Percentiles rank a stretch among this genome's conserved stretches.
phyloP scores from a whole-genome alignment of 1,140 invertebrate genomes.

The Elysia chlorotica region DNA sequence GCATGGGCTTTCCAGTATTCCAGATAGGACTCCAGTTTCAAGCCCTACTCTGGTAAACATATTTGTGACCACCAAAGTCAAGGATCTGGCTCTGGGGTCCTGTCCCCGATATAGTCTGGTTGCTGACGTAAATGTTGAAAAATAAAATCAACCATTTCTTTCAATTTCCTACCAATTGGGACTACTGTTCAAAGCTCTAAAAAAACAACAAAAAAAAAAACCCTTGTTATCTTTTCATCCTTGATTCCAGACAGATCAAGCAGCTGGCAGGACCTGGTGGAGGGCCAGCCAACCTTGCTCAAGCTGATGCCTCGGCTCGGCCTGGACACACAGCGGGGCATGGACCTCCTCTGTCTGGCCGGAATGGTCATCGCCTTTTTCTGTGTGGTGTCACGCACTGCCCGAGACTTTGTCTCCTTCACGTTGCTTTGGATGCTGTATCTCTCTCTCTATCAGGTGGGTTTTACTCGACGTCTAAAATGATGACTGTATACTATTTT shows the following conservation, averaged over 20 bases:
- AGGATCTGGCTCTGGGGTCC: not conserved
- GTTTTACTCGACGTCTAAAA: not conserved
- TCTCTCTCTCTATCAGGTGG: constrained; percentile 76
- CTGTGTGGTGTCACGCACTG: constrained; percentile 45
- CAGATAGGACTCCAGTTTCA: too few species aligned
- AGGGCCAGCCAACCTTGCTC: constrained; percentile 73
- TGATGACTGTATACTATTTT: too few species aligned
- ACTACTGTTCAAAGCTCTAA: not conserved
- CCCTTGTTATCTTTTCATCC: too few species aligned
- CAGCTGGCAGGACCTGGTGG: constrained; percentile 46
- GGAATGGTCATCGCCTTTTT: constrained; percentile 71
- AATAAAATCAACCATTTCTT: not conserved
- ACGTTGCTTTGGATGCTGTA: constrained; percentile 75
- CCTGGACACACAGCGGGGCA: constrained; percentile 71
- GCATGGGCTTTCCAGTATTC: too few species aligned
- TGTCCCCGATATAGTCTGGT: not conserved
- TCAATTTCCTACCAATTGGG: not conserved
- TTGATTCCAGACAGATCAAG: constrained; percentile 33
- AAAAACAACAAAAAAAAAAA: not conserved
- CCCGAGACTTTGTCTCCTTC: constrained; percentile 64
- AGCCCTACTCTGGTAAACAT: too few species aligned
- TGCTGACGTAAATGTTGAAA: not conserved
- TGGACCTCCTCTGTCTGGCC: constrained; percentile 74
- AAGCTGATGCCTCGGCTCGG: constrained; percentile 74
- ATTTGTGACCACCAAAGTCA: not conserved